Conservation (phyloP, 2,888 invertebrate genomes). For the Spicauda simplicius region DNA sequence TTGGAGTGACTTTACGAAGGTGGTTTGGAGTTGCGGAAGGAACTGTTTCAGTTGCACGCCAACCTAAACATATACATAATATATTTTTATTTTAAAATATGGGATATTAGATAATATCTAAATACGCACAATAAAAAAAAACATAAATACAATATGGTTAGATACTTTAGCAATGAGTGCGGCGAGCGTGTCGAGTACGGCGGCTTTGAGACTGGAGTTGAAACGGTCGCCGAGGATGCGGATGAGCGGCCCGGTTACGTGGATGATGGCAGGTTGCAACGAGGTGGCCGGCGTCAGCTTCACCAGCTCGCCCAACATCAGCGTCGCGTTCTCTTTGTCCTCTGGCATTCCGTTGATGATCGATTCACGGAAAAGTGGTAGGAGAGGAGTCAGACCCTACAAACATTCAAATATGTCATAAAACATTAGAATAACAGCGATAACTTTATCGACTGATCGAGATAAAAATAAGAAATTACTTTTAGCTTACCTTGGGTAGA, state of each 20-base stretch:
- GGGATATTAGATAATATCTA: too few relatives aligned
- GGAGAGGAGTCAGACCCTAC: constrained; percentile 94
- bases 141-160: too few relatives aligned
- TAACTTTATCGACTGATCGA: too few relatives aligned
- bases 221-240: constrained; percentile 98
- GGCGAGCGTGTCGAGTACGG: constrained; percentile 97
- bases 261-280: constrained; percentile 97
- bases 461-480: too few relatives aligned
- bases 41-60: constrained; percentile 98
- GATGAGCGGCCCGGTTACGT: constrained; percentile 98
- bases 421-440: too few relatives aligned
- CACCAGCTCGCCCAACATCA: constrained; percentile 94
- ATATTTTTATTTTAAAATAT: too few relatives aligned
- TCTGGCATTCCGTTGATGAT: constrained; percentile 98
- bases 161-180: constrained; percentile 94
- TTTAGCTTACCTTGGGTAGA: constrained; percentile 88
- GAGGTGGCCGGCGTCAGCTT: constrained; percentile 93
- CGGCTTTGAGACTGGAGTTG: constrained; percentile 96
- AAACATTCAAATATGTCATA: not conserved
- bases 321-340: constrained; percentile 97
- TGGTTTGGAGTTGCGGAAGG: constrained; percentile 98
- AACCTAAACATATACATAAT: constrained; percentile 86
- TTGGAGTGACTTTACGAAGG: constrained; percentile 97
- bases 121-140: too few relatives aligned
- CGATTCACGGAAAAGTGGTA: constrained; percentile 98